A percentile compares a stretch with the other conserved stretches of the same genome.
Conservation (phyloP, 2,113 vertebrate species). For the Bucco capensis region DNA sequence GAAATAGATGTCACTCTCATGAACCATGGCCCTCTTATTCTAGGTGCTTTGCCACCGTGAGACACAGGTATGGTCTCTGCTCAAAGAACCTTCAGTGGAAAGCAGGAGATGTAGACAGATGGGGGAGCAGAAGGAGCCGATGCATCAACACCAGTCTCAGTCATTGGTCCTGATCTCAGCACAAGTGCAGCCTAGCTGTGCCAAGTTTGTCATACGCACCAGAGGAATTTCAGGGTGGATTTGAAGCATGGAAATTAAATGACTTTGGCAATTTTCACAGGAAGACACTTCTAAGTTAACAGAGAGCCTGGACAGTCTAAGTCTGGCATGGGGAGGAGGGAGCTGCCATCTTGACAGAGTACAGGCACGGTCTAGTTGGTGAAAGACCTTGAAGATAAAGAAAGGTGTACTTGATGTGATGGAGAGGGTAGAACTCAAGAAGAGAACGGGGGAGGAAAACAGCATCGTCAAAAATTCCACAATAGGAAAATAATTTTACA, state of each 20-base stretch:
- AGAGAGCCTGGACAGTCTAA: rapidly evolving
- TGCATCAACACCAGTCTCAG: rapidly evolving
- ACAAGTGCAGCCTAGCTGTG: not conserved
- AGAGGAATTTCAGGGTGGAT: not conserved
- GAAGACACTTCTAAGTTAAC: not conserved
- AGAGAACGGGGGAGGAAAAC: not conserved
- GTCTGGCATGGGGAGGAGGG: not conserved
- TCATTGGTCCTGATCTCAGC: not conserved
- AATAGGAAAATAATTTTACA: not conserved
- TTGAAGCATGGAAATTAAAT: not conserved
- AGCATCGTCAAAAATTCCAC: not conserved
- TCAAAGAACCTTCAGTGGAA: not conserved
- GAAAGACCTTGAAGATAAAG: not conserved
- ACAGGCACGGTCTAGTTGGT: not conserved
- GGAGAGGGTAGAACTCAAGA: not conserved
- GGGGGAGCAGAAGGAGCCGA: not conserved
- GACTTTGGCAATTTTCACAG: not conserved
- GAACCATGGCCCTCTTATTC: not conserved
- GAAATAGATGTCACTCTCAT: not conserved
- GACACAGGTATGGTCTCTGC: not conserved
- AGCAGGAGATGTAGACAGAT: not conserved
- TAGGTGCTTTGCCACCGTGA: not conserved
- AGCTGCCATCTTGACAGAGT: not conserved
- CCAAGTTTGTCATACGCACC: not conserved
- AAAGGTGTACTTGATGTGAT: not conserved